Evolutionary conservation across 2,888 invertebrate genomes (phyloP).

Genomic region (Plebejus anna): DNA sequence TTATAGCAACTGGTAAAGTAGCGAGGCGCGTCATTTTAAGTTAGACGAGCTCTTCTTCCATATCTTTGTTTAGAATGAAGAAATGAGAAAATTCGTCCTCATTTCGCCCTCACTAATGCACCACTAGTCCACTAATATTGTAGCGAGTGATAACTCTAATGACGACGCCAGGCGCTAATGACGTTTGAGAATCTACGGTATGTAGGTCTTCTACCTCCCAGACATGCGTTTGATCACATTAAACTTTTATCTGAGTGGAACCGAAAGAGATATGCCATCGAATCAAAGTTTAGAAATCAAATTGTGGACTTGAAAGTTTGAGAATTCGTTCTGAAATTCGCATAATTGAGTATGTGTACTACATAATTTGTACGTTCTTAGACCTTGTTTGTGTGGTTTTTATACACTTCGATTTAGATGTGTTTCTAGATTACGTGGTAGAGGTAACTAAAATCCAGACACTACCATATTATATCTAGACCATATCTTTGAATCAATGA

Average conservation of each 20-base stretch:
- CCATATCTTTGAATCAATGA: not conserved
- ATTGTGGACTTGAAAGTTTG: too few species aligned
- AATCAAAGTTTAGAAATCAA: not conserved
- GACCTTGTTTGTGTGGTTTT: too few species aligned
- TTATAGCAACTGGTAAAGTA: too few species aligned
- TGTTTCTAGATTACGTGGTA: too few species aligned
- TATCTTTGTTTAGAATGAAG: not conserved
- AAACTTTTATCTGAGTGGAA: not conserved
- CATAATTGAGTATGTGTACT: too few species aligned
- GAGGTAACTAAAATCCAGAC: too few species aligned
- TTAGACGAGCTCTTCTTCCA: not conserved
- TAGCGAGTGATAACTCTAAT: not conserved
- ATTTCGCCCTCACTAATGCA: constrained; percentile 1
- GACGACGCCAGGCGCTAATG: not conserved
- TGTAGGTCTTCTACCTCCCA: constrained; percentile 3
- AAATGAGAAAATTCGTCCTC: not conserved
- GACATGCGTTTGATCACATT: not conserved
- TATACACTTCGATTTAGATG: too few species aligned
- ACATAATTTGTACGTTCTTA: too few species aligned
- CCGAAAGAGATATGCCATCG: not conserved
- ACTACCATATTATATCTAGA: not conserved
- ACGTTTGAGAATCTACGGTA: constrained; percentile 5
- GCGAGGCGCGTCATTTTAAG: too few species aligned
- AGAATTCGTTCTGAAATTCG: too few species aligned
- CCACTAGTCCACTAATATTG: constrained; percentile 13